phyloP scores from a whole-genome alignment of 2,888 invertebrate species.

The Troilus luridus region DNA sequence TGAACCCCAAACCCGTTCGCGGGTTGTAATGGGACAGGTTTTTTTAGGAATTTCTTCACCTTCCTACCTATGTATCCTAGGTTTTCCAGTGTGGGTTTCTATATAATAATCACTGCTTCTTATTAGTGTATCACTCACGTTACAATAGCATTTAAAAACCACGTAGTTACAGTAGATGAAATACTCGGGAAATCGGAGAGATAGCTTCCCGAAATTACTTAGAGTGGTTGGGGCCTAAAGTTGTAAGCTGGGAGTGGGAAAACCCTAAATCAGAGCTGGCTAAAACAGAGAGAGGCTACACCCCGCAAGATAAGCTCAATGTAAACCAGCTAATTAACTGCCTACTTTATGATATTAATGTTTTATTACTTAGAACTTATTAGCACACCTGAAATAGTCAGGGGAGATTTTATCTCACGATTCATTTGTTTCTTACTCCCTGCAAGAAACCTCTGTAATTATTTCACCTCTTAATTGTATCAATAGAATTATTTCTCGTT shows the following conservation, averaged over 20 bases:
- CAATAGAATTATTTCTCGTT: neutral
- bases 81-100: too few species aligned
- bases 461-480: neutral
- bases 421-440: neutral
- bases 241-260: neutral
- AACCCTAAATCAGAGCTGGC: neutral
- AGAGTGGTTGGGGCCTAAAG: neutral
- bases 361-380: neutral
- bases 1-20: too few species aligned
- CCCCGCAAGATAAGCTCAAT: neutral
- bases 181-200: neutral
- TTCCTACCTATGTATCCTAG: too few species aligned
- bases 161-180: too few species aligned
- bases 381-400: neutral
- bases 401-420: neutral
- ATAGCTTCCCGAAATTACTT: neutral
- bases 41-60: too few species aligned
- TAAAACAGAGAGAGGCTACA: neutral
- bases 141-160: too few species aligned
- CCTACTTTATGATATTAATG: neutral
- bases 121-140: too few species aligned
- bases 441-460: neutral
- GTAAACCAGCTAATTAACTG: neutral
- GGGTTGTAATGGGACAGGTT: too few species aligned
- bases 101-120: too few species aligned